Evolutionary conservation across 2,888 invertebrate species (phyloP).

Genomic region (Hemicrepidius hirtus): DNA sequence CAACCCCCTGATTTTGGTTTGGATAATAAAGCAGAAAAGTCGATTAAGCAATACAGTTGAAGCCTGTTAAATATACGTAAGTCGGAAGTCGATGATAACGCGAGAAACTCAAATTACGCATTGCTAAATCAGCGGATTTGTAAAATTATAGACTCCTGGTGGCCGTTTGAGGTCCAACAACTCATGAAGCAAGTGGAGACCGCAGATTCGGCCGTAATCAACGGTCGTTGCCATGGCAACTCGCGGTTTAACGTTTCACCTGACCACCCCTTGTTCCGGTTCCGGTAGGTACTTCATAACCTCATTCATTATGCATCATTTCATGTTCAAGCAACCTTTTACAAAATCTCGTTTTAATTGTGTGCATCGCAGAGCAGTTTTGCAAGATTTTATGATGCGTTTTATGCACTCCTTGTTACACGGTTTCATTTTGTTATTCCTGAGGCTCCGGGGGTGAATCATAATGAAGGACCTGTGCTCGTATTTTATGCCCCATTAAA

Average conservation of each 20-base stretch:
- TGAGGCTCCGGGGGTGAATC: slow-evolving; percentile 36
- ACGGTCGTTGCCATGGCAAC: slow-evolving; percentile 61
- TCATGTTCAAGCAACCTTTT: slow-evolving; percentile 61
- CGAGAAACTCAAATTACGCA: slow-evolving; percentile 25
- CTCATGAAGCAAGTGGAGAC: slow-evolving; percentile 57
- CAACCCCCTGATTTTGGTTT: not conserved
- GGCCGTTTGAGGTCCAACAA: slow-evolving; percentile 56
- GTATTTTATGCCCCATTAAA: slow-evolving; percentile 25
- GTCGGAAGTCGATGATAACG: slow-evolving; percentile 8
- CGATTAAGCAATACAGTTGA: not conserved
- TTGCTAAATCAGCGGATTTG: slow-evolving; percentile 44
- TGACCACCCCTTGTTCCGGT: slow-evolving; percentile 62
- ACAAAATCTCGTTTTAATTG: slow-evolving; percentile 61
- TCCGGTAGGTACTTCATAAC: slow-evolving; percentile 63
- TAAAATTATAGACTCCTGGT: slow-evolving; percentile 53
- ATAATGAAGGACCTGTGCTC: slow-evolving; percentile 36
- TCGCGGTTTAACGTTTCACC: slow-evolving; percentile 64
- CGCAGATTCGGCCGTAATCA: slow-evolving; percentile 62
- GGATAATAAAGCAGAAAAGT: slow-evolving; percentile 4
- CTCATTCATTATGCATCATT: slow-evolving; percentile 63
- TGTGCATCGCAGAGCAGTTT: slow-evolving; percentile 56
- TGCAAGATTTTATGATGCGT: slow-evolving; percentile 54
- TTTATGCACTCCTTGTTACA: slow-evolving; percentile 50
- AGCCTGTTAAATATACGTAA: not conserved
- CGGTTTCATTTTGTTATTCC: slow-evolving; percentile 45